Conservation (phyloP, 2,113 vertebrate species). For the Sialia sialis region DNA sequence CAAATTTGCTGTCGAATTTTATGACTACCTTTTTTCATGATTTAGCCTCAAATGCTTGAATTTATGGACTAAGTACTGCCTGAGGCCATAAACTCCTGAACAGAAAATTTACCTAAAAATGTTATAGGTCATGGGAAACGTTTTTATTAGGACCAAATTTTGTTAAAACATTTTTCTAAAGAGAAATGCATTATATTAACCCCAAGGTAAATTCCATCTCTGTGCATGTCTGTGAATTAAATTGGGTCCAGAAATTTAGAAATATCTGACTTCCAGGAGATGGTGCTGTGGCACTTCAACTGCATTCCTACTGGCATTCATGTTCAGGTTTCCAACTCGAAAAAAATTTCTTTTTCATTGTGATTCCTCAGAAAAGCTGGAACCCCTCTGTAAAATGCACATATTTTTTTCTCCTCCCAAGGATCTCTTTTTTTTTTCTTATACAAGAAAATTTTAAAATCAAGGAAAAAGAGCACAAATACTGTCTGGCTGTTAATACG, state of each 20-base stretch:
- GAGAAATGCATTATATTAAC: neutral
- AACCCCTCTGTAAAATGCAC: fast-evolving
- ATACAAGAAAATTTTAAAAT: neutral
- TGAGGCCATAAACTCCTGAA: neutral
- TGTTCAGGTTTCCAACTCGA: neutral
- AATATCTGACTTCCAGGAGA: constrained; percentile 37
- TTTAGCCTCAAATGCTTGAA: neutral
- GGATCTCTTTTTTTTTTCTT: neutral
- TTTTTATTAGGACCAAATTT: neutral
- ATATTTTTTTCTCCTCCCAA: neutral
- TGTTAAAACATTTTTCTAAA: neutral
- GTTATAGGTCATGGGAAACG: fast-evolving
- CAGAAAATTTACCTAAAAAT: neutral
- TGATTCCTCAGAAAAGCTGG: neutral
- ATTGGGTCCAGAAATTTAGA: neutral
- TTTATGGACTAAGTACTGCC: neutral
- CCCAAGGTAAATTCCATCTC: neutral
- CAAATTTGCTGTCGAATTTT: neutral
- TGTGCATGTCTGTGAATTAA: neutral
- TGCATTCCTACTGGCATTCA: neutral
- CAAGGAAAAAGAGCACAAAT: neutral
- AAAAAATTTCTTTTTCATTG: neutral
- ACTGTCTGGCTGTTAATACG: neutral
- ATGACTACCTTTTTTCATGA: neutral
- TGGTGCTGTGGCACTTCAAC: constrained; percentile 53